Base-by-base conservation (phyloP, 2,797 vertebrate species). In the Pseudotriccus pelzelni region DNA sequence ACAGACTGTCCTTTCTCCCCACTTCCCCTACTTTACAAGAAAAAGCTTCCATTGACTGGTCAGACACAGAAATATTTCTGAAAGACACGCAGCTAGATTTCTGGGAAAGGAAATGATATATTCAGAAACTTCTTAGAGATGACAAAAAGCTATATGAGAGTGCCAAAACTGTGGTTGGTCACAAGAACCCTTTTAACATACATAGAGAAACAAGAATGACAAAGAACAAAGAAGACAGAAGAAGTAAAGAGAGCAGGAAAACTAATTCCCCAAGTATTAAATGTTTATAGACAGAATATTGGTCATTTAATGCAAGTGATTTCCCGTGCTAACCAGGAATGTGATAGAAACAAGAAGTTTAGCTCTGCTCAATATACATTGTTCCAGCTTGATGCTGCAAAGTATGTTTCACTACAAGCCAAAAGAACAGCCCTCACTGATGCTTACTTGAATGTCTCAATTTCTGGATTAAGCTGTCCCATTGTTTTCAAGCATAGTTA, bases 401-500 rank as follows among this genome's bases (percentile, higher is more conserved):
- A 84, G 64, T 34, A 84, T 86, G 87, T 93, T 89, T 95, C 90
- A 90, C 94, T 69, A 93, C 72, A 96, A 94, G 64, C 70, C 88
- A 92, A 95, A 97, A 83, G 89, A 94, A 95, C 50, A 96, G 72
- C 82, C 76, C 60, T 80, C 5, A 2, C 55, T 74, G 76, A 84
- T 93, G 89, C 76, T 93, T 85, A 44, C 75, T 91, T 7, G 1
- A 97, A 94, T 92, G 92, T 94, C 91, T 94, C 72, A 94, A 96
- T 97, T 97, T 97, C 96, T 97, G 95, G 78, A 96, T 97, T 96
- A 97, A 97, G 95, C 93, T 96, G 84, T 95, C 78, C 90, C 89
- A 95, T 97, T 97, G 96, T 98, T 97, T 97, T 93, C 94, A 94
- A 90, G 92, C 89, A 93, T 89, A 95, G 94, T 97, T 96, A 96